Evolutionary conservation across 2,888 invertebrate species (phyloP).

Genomic region (Podotricha telesiphe): DNA sequence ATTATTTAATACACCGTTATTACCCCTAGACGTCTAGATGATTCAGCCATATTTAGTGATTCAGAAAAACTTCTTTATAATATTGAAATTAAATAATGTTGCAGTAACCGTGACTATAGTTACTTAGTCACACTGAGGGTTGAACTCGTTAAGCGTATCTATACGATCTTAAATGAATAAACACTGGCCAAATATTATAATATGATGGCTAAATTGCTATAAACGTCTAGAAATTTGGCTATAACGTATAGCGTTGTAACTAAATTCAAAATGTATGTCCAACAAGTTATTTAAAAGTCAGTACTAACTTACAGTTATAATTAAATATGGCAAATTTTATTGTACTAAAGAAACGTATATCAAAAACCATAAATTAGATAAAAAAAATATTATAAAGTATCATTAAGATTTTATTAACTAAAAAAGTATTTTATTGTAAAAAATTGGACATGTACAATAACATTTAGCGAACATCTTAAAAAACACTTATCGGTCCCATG

Average conservation of each 20-base stretch:
- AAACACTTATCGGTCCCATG: conserved; percentile 38
- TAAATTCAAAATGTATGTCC: background rate
- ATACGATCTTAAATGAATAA: conserved; percentile 47
- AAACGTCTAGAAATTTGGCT: conserved; percentile 7
- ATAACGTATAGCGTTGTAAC: background rate
- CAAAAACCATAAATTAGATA: no score
- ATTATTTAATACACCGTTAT: background rate
- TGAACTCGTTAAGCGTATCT: conserved; percentile 62
- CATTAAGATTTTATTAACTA: background rate
- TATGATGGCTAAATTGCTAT: conserved; percentile 19
- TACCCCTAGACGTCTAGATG: conserved; percentile 2
- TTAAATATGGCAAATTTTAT: background rate
- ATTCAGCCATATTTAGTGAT: conserved; percentile 29
- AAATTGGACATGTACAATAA: background rate
- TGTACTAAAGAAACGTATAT: background rate
- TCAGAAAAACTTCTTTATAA: conserved; percentile 31
- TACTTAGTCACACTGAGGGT: conserved; percentile 69
- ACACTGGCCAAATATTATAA: conserved; percentile 39
- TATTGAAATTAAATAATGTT: conserved; percentile 32
- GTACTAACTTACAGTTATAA: background rate
- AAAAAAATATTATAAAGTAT: background rate
- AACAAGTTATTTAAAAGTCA: background rate
- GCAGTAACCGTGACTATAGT: conserved; percentile 63
- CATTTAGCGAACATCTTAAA: background rate
- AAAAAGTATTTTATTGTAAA: background rate